Conservation (phyloP, 1,140 invertebrate species). For the Drosophila pachea region DNA sequence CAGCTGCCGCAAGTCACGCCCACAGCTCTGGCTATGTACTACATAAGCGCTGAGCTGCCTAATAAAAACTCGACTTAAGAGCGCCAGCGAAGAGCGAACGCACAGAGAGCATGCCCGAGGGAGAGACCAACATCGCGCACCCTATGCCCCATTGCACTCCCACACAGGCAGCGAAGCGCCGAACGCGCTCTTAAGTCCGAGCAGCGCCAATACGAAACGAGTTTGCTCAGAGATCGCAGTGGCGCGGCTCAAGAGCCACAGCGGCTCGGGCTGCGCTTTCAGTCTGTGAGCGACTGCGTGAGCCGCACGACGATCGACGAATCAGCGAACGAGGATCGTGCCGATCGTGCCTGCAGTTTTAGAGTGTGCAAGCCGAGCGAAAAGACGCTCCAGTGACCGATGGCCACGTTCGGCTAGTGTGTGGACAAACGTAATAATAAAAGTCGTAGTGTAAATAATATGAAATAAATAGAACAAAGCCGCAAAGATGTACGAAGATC, state of each 20-base stretch:
- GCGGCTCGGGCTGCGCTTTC: constrained; percentile 44
- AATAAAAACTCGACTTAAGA: constrained; percentile 57
- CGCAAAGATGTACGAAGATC: background rate
- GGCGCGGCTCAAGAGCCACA: constrained; percentile 45
- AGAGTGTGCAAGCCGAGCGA: constrained; percentile 5
- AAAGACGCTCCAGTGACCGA: constrained; percentile 47
- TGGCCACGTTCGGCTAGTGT: constrained; percentile 42
- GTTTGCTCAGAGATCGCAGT: constrained; percentile 36
- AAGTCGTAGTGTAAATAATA: background rate
- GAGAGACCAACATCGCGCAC: constrained; percentile 12
- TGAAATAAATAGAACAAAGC: background rate
- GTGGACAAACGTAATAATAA: constrained; percentile 15
- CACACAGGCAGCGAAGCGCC: background rate
- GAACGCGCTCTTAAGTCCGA: constrained; percentile 53
- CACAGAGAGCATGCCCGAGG: background rate
- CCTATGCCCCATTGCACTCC: constrained; percentile 14
- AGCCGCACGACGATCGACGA: constrained; percentile 65
- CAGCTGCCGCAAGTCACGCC: constrained; percentile 56
- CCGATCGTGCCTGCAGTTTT: constrained; percentile 20
- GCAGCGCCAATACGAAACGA: constrained; percentile 25
- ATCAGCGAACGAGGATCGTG: constrained; percentile 41
- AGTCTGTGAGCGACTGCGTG: constrained; percentile 70
- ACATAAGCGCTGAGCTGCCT: constrained; percentile 36
- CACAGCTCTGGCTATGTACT: constrained; percentile 55
- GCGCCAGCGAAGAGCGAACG: constrained; percentile 20